phyloP scores from a whole-genome alignment of 1,140 invertebrate genomes.

The Macrostomum lignano region DNA sequence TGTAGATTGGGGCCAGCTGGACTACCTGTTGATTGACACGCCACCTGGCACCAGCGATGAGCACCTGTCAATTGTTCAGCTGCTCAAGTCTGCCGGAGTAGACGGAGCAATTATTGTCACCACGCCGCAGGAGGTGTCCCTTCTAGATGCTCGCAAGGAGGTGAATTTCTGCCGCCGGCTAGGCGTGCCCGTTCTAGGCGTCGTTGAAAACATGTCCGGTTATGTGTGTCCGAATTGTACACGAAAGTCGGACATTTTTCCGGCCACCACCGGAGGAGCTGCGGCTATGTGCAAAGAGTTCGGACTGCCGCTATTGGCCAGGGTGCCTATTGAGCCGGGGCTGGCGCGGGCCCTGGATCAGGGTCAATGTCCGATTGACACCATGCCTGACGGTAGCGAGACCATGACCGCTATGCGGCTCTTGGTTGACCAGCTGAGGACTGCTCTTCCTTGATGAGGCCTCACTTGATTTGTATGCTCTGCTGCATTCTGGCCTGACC shows the following conservation, averaged over 20 bases:
- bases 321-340: not conserved
- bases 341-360: constrained; percentile 2
- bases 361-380: not conserved
- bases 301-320: not conserved
- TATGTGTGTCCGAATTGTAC: constrained; percentile 3
- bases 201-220: constrained; percentile 58
- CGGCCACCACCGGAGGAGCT: not conserved
- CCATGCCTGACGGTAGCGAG: no score
- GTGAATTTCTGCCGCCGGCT: constrained; percentile 68
- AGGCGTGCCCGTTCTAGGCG: constrained; percentile 48
- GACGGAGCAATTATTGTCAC: constrained; percentile 46
- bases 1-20: constrained; percentile 53
- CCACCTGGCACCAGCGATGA: constrained; percentile 86
- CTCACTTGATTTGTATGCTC: no score
- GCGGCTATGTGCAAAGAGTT: not conserved
- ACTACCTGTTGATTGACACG: constrained; percentile 67
- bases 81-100: constrained; percentile 33
- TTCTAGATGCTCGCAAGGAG: constrained; percentile 68
- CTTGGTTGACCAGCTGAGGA: no score
- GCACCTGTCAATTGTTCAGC: constrained; percentile 64
- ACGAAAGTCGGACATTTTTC: not conserved
- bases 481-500: no score
- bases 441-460: no score
- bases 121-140: constrained; percentile 39
- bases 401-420: no score